phyloP scores from a whole-genome alignment of 2,113 vertebrate genomes.

The Lichenostomus cassidix region DNA sequence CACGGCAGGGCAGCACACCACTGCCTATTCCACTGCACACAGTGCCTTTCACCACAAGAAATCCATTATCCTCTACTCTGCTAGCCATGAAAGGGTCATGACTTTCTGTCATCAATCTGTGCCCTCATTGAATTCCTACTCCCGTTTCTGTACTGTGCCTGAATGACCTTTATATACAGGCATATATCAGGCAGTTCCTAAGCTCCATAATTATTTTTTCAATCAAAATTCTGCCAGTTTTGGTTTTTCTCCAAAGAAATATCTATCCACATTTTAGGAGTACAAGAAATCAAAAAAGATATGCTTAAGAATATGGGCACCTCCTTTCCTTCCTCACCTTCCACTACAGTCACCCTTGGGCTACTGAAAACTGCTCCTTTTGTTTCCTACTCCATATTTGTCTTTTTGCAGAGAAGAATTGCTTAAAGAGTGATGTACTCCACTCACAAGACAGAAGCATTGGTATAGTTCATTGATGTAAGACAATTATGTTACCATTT shows the following conservation, averaged over 20 bases:
- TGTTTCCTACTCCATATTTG: background rate
- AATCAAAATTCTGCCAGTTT: background rate
- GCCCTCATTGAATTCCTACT: background rate
- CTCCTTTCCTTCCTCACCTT: background rate
- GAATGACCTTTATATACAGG: background rate
- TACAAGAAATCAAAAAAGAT: background rate
- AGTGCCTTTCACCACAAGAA: background rate
- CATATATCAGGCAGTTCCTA: background rate
- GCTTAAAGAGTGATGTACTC: background rate
- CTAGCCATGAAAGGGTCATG: background rate
- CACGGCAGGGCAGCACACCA: rapidly evolving
- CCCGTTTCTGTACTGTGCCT: background rate
- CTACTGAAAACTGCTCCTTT: rapidly evolving
- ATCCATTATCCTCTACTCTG: background rate
- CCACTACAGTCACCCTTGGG: background rate
- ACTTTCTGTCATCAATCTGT: background rate
- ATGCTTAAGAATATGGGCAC: background rate
- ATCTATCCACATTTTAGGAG: background rate
- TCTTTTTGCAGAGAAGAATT: background rate
- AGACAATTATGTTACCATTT: too few species aligned
- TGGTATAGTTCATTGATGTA: background rate
- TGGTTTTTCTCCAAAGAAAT: background rate
- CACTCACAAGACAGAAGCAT: background rate
- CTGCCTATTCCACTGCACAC: background rate
- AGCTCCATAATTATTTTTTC: background rate